phyloP scores from a whole-genome alignment of 2,888 invertebrate genomes.

The Eueremaeus valkanovi region DNA sequence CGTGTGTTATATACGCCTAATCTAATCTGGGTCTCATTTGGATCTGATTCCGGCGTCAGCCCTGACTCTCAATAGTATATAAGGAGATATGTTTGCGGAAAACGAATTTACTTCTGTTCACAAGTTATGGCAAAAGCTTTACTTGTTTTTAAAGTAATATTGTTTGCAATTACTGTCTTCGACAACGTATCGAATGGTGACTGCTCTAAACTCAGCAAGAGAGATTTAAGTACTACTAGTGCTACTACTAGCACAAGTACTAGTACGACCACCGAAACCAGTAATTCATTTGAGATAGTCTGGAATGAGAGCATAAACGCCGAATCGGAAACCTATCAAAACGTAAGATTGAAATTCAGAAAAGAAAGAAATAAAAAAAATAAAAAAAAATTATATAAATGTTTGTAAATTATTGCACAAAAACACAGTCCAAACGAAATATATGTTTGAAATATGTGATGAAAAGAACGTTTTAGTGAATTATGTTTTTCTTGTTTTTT shows the following conservation, averaged over 20 bases:
- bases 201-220: background rate
- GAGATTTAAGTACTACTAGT: background rate
- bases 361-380: too few species aligned
- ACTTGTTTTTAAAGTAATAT: background rate
- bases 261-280: background rate
- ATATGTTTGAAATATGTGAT: background rate
- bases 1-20: background rate
- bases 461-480: background rate
- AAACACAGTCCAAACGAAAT: background rate
- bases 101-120: conserved; percentile 2
- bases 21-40: background rate
- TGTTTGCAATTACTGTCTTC: conserved; percentile 13
- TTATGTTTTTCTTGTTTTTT: conserved; percentile 22
- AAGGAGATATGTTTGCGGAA: background rate
- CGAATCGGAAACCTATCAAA: background rate
- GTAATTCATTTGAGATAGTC: background rate
- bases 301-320: background rate
- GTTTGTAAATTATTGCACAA: background rate
- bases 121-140: conserved; percentile 31
- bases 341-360: background rate
- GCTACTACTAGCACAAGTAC: background rate
- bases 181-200: background rate
- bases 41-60: background rate
- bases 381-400: background rate
- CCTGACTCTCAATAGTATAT: background rate